Evolutionary conservation across 2,888 invertebrate species (phyloP).

Genomic region (Drosophila ezoana): DNA sequence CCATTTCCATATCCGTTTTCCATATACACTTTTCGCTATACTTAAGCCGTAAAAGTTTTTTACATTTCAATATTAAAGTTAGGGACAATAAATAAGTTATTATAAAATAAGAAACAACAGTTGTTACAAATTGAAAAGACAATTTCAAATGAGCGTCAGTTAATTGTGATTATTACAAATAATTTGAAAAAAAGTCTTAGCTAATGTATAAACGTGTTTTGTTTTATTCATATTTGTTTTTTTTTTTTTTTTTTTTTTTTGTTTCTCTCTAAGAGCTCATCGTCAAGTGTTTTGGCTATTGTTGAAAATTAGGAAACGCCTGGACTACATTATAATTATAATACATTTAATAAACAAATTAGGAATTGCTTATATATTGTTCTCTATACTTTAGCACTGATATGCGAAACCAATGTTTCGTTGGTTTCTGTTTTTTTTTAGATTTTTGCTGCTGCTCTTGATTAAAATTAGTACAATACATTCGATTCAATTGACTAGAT

Average conservation of each 20-base stretch:
- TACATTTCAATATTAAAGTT: slow-evolving; percentile 73
- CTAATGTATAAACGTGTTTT: slow-evolving; percentile 55
- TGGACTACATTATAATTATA: slow-evolving; percentile 74
- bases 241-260: background rate
- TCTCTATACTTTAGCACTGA: slow-evolving; percentile 45
- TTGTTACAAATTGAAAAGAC: slow-evolving; percentile 68
- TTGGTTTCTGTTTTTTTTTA: slow-evolving; percentile 29
- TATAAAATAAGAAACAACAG: slow-evolving; percentile 78
- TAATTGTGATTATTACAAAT: slow-evolving; percentile 37
- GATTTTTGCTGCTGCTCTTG: slow-evolving; percentile 26
- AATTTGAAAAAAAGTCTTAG: slow-evolving; percentile 44
- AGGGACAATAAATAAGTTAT: slow-evolving; percentile 79
- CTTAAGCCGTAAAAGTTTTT: slow-evolving; percentile 76
- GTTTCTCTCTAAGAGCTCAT: slow-evolving; percentile 53
- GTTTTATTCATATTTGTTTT: background rate
- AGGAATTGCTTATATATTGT: slow-evolving; percentile 58
- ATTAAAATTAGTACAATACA: slow-evolving; percentile 74
- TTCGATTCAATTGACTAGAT: slow-evolving; percentile 79
- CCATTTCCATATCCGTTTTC: slow-evolving; percentile 59
- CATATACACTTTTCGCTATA: slow-evolving; percentile 59
- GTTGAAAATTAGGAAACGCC: slow-evolving; percentile 52
- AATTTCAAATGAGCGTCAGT: slow-evolving; percentile 47
- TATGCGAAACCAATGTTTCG: slow-evolving; percentile 68
- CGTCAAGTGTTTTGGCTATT: slow-evolving; percentile 55
- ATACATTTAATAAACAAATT: slow-evolving; percentile 70